Evolutionary conservation across 1,140 invertebrate species (phyloP), one percentile per base, ranked within the genome.

Genomic region (Cryptotermes secundus): DNA sequence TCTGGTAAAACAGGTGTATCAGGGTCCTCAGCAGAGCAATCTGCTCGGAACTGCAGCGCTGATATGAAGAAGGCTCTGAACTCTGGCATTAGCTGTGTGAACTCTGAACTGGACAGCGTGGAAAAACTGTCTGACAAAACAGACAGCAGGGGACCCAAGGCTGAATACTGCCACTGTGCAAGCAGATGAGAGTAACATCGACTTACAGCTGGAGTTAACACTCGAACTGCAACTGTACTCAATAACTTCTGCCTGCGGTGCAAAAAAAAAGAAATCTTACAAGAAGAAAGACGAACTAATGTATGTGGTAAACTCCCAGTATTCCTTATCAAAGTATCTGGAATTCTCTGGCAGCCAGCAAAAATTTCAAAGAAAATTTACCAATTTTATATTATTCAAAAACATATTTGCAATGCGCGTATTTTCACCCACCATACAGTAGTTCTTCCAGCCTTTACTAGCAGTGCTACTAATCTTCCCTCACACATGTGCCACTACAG

Each of bases 21-120:
- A 85, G 87, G 87, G 35, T 82, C 85, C 4, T 19, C 45, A 22
- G 45, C 22, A 35, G 89, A 86, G 31, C 59, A 72, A 82, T 90
- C 88, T 65, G 90, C 88, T 31, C 96, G 90, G 85, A 97, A 94
- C 87, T 96, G 93, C 10, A 98, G 89, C 12, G 94, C 93, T 31
- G 92, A 91, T 9, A 97, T 88, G 90, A 97, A 97, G 87, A 97
- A 95, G 2, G 90, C 89, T 1, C 94, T 93, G 7, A 97, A 89
- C 86, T 95, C 92, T 34, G 92, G 89, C 83, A 95, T 92, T 31
- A 94, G 90, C 0, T 90, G 87, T 26, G 89, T 92, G 31, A 97
- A 90, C 83, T 96, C 94, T 0, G 91, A 89, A 1, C 91, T 88
- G 6, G 89, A 90, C 65, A 94, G 88, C 84, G 91, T 91, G 0